These are phyloP conservation scores for Dasyprocta punctata DNA, from an alignment of 2,113 vertebrate genomes.

Conservation along the genomic window DNA sequence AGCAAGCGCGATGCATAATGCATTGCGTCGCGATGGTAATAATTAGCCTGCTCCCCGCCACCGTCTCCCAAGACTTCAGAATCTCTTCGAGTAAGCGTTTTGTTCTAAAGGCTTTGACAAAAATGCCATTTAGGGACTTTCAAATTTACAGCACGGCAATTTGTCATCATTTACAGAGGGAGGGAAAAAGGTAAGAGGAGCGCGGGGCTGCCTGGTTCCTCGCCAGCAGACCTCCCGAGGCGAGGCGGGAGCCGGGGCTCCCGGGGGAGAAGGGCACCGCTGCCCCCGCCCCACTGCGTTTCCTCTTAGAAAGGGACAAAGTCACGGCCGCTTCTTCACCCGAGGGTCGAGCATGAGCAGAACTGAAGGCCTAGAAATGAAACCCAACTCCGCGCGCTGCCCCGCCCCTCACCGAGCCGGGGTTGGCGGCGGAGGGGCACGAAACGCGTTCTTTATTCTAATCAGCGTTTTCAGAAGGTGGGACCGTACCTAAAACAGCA, in stretches of 20 bases:
- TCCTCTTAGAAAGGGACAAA: not conserved
- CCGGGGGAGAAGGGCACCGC: slow-evolving; percentile 48
- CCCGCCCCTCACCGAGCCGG: not conserved
- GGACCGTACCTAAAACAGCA: not conserved
- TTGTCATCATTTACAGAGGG: slow-evolving; percentile 85
- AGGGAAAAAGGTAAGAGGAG: slow-evolving; percentile 68
- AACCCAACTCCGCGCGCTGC: rapidly evolving
- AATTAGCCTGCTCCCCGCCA: slow-evolving; percentile 56
- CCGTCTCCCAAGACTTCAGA: slow-evolving; percentile 79
- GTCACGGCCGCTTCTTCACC: not conserved
- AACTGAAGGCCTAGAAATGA: slow-evolving; percentile 69
- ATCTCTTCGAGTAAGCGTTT: slow-evolving; percentile 86
- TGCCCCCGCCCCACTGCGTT: not conserved
- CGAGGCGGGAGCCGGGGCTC: slow-evolving; percentile 44
- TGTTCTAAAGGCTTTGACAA: slow-evolving; percentile 85
- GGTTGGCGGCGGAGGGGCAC: not conserved
- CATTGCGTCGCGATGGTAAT: slow-evolving; percentile 76
- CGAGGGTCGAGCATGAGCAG: slow-evolving; percentile 61
- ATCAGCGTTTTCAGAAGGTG: not conserved
- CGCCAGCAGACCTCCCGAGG: not conserved
- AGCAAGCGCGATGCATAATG: slow-evolving; percentile 82
- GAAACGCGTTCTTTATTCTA: not conserved
- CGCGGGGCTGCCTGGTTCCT: slow-evolving; percentile 44
- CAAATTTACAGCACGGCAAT: slow-evolving; percentile 83
- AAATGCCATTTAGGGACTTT: slow-evolving; percentile 85